Base-by-base conservation (phyloP, 1,140 invertebrate genomes). In the Zaprionus ornatus region DNA sequence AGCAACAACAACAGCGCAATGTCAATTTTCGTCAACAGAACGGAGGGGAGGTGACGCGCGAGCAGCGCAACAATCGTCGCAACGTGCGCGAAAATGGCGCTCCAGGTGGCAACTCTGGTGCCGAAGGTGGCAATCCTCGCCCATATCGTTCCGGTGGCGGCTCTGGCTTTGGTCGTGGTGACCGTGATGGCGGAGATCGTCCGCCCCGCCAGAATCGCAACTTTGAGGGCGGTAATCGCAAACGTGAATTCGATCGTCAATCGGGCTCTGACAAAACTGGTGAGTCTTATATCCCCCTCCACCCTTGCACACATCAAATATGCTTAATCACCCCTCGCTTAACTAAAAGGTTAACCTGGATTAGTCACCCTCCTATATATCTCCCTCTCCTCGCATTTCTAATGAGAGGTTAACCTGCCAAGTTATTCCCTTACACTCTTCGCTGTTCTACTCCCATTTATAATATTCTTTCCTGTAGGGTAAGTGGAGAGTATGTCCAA, bases 191-290 rank as follows among this genome's bases (percentile, higher is more conserved):
- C 15, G 75, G 74, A 74, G 93, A 94, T 85, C 72, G 91, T 57
- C 93, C 82, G 91, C 78, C 84, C 77, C 83, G 92, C 57, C 83
- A 87, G 37, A 91, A 94, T 72, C 93, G 94, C 21, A 93, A 93
- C 73, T 96, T 95, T 88, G 95, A 96, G 77, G 95, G 96, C 77
- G 94, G 96, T 77, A 91, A 91, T 80, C 82, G 91, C 45, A 98
- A 98, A 93, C 95, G 97, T 40, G 98, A 99, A 93, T 99, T 97
- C 93, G 98, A 99, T 93, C 95, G 98, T 74, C 97, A 98, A 93
- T 98, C 97, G 90, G 98, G 98, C 77, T 98, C 97, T 63, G 98
- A 99, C 91, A 98, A 97, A 94, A 98, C 97, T 93, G 91, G 91
- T 92, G 68, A 97, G 98, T 92, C 29, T 15, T 15, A 55, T 25